These are phyloP conservation scores for Semotilus atromaculatus DNA, from an alignment of 2,797 vertebrate species.

Conservation along the genomic window DNA sequence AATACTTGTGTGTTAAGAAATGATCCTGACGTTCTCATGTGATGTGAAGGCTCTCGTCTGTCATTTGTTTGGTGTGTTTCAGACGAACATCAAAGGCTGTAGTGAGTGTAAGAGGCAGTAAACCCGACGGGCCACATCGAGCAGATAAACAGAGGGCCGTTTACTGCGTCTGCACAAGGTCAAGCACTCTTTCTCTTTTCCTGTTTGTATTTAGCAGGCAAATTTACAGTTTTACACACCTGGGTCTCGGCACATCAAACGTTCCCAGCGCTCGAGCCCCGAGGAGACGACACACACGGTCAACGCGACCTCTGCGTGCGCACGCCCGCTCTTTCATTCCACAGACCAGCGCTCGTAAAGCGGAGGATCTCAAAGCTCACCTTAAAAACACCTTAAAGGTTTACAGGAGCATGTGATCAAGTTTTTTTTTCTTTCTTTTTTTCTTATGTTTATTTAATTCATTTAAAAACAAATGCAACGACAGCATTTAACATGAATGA, in stretches of 20 bases:
- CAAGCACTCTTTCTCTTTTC: conserved; percentile 70
- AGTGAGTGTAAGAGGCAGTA: too few relatives aligned
- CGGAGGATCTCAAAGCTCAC: conserved; percentile 71
- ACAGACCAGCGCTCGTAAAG: conserved; percentile 70
- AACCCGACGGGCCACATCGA: too few relatives aligned
- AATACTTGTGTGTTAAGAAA: too few relatives aligned
- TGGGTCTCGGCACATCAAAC: conserved; percentile 73
- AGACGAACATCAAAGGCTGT: conserved; percentile 70
- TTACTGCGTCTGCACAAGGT: conserved; percentile 65
- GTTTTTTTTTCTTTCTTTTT: too few relatives aligned
- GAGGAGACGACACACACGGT: conserved; percentile 62
- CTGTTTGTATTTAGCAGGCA: conserved; percentile 73
- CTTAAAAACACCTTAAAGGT: neutral
- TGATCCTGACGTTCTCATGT: neutral
- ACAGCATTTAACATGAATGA: too few relatives aligned
- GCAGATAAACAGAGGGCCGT: conserved; percentile 72
- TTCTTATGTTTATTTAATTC: too few relatives aligned
- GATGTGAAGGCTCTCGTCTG: neutral
- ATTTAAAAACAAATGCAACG: too few relatives aligned
- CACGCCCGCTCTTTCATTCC: conserved; percentile 69
- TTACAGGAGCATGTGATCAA: neutral
- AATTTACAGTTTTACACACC: conserved; percentile 75
- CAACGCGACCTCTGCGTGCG: conserved; percentile 61
- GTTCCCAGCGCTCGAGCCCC: conserved; percentile 69
- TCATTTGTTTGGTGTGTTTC: conserved; percentile 8